phyloP scores from a whole-genome alignment of 2,888 invertebrate species.

The Drosophila ochracea region DNA sequence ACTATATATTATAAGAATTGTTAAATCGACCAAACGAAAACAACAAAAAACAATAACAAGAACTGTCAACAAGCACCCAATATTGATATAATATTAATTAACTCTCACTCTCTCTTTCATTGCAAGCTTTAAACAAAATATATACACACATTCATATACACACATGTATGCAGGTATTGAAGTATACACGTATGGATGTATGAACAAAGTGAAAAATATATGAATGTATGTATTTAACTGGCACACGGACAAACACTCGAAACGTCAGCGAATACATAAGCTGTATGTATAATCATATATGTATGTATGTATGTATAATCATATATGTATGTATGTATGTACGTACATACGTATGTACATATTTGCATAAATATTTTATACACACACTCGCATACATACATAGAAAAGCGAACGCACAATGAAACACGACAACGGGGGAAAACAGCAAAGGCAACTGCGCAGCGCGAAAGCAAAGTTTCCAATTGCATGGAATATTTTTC shows the following conservation, averaged over 20 bases:
- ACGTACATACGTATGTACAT: not conserved
- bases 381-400: not conserved
- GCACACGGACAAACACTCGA: constrained; percentile 33
- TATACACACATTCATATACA: constrained; percentile 13
- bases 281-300: constrained; percentile 31
- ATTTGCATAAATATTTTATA: constrained; percentile 30
- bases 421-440: constrained; percentile 47
- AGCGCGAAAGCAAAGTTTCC: constrained; percentile 57
- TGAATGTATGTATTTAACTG: constrained; percentile 26
- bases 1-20: constrained; percentile 31
- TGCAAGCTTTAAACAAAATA: constrained; percentile 30
- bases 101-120: constrained; percentile 55
- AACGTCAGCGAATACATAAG: constrained; percentile 41
- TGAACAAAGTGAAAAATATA: constrained; percentile 45
- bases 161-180: not conserved
- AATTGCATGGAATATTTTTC: constrained; percentile 42
- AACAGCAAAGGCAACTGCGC: constrained; percentile 51
- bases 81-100: constrained; percentile 30
- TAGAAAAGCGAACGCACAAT: constrained; percentile 16
- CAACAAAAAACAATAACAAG: constrained; percentile 1
- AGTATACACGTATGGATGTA: constrained; percentile 5
- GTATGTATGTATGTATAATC: constrained; percentile 19
- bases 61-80: constrained; percentile 14
- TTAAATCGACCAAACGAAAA: constrained; percentile 16
- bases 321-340: constrained; percentile 24